Evolutionary conservation across 2,797 vertebrate genomes (phyloP).

Genomic region (Antrozous pallidus): DNA sequence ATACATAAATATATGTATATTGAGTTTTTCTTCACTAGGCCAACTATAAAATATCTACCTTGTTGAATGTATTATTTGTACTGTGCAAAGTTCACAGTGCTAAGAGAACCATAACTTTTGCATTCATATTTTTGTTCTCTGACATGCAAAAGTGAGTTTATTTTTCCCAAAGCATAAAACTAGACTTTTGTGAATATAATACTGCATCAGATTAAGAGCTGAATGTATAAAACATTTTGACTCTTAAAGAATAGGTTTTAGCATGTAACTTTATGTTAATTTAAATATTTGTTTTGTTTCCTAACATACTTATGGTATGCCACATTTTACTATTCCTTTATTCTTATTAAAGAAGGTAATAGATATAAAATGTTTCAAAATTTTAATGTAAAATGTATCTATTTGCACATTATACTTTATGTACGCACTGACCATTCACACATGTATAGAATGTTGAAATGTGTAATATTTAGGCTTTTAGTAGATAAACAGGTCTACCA

Average conservation of each 20-base stretch:
- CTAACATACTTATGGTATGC: not conserved
- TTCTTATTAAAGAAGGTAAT: not conserved
- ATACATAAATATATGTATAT: constrained; percentile 66
- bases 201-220: not conserved
- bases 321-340: not conserved
- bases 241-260: not conserved
- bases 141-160: constrained; percentile 52
- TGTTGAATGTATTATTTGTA: constrained; percentile 65
- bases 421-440: not conserved
- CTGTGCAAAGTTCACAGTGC: constrained; percentile 51
- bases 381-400: not conserved
- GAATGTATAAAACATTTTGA: not conserved
- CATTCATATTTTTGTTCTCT: constrained; percentile 56
- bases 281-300: not conserved
- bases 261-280: not conserved
- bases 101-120: constrained; percentile 56
- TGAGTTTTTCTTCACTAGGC: constrained; percentile 67
- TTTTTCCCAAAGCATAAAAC: constrained; percentile 48
- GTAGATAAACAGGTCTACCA: not conserved
- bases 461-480: not conserved
- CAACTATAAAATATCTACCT: constrained; percentile 58
- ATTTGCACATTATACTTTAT: not conserved
- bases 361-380: not conserved
- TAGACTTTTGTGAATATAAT: constrained; percentile 11
- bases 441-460: not conserved